Base-by-base conservation (phyloP, 2,888 invertebrate genomes). In the Pseudococcus viburni region DNA sequence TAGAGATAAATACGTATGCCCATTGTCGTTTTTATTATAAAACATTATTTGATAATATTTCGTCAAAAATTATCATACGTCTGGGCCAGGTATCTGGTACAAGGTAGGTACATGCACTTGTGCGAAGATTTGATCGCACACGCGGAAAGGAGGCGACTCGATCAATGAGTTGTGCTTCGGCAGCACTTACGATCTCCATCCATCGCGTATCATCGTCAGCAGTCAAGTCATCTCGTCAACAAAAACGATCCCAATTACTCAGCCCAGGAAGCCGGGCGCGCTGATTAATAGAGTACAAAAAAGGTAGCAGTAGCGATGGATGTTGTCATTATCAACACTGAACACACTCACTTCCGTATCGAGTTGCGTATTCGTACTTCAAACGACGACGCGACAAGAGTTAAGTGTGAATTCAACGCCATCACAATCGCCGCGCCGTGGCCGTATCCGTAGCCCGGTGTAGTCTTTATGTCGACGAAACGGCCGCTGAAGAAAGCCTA, bases 21-120 rank as follows among this genome's bases (percentile, higher is more conserved):
- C 26, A 46, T 73, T 86, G 86, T 86, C 86, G 68, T 86, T 77
- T 86, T 77, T 73, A 86, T 86, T 73, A 33, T 26, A 73, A 73
- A 73, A 73, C n/a, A 26, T 73, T 73, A 26, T 73, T 33, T 12
- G 68, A 73, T 73, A 73, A 73, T 73, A 73, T 73, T 73, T 73
- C 5, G 33, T 26, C 26, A 33, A 73, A 73, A 26, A 73, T 26
- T 73, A 26, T 3, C 26, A 33, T 33, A 26, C 26, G 15, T 15
- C 68, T 9, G 19, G 5, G 26, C 26, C 26, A 33, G 26, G 26
- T 33, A 33, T 33, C 26, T 33, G 26, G 26, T 33, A 33, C 26
- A 1, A 2, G 26, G 26, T 33, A 33, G 1, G 26, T 33, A n/a
- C n/a, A 33, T 33, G 26, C 26, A 33, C 26, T 3, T 33, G 26